Evolutionary conservation across 1,140 invertebrate species (phyloP), one percentile per base, ranked within the genome.

Genomic region (Arion vulgaris): DNA sequence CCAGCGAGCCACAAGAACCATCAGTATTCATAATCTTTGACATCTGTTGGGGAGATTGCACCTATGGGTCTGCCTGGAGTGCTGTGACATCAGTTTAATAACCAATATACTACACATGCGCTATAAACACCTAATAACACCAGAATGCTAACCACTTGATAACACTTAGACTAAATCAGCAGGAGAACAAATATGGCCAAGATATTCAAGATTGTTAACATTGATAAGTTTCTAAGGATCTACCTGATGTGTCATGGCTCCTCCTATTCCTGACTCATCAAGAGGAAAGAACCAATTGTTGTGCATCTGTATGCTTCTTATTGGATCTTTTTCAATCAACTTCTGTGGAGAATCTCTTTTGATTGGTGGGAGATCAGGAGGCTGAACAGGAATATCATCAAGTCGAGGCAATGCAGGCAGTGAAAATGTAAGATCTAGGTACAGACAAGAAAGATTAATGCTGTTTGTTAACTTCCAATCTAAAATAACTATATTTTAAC

Each of bases 231-330:
- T 66, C 7, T 28, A 66, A 66, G 62, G 19, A 4, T 34, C 28
- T 53, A 76, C 76, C 34, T 66, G 51, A n/a, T 53, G 68, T 53
- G 57, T 53, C 17, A 66, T 51, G n/a, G n/a, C 73, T 32, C 76
- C 69, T 19, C 28, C 28, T 19, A 74, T 36, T 34, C 66, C 36
- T 36, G 83, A 81, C 26, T 84, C 75, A 26, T 80, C 53, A 53
- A 83, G 82, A 45, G 84, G 83, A 32, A 84, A 84, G 45, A 86
- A 80, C 88, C 88, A 89, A 51, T 87, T 84, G 81, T 88, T 89
- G 78, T 88, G 85, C 17, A 84, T 80, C 39, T 81, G 69, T 36
- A 81, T 81, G 19, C 69, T 81, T 26, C 49, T 51, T 32, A 81
- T 81, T 1, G 71, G 69, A 17, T 81, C 69, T 15, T 36, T 72